Evolutionary conservation across 1,140 invertebrate genomes (phyloP).

Genomic region (Andricus grossulariae): DNA sequence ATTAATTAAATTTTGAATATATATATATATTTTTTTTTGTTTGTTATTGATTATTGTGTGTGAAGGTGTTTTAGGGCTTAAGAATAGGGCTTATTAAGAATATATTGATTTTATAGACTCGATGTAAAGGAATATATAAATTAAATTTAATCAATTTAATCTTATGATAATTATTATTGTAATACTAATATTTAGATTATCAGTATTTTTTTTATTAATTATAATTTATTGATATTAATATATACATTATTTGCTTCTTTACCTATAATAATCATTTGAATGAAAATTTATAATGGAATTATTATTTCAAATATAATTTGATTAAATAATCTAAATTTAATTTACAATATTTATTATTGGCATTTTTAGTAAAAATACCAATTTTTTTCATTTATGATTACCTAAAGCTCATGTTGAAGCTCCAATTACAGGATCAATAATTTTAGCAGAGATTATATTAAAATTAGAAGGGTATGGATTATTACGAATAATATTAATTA

Average conservation of each 20-base stretch:
- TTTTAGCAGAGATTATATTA: constrained; percentile 77
- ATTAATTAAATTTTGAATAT: constrained; percentile 67
- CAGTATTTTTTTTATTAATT: constrained; percentile 70
- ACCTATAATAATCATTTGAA: constrained; percentile 65
- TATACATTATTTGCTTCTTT: constrained; percentile 54
- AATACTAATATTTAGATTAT: constrained; percentile 41
- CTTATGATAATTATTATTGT: constrained; percentile 74
- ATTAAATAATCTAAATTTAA: constrained; percentile 69
- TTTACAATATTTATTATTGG: constrained; percentile 76
- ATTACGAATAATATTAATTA: constrained; percentile 75
- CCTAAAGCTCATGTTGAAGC: constrained; percentile 86
- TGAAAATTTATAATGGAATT: constrained; percentile 73
- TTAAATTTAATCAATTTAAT: constrained; percentile 76
- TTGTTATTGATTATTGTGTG: constrained; percentile 77
- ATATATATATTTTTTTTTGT: constrained; percentile 75
- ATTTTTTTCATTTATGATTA: constrained; percentile 83
- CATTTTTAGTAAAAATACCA: constrained; percentile 84
- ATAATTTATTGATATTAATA: constrained; percentile 51
- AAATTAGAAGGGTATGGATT: constrained; percentile 82
- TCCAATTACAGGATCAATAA: constrained; percentile 76
- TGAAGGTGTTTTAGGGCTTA: constrained; percentile 78
- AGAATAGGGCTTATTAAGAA: no score
- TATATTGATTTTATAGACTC: constrained; percentile 78
- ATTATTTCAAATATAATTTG: constrained; percentile 63
- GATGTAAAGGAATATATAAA: constrained; percentile 77